phyloP scores from a whole-genome alignment of 2,113 vertebrate genomes.

The Heptranchias perlo region DNA sequence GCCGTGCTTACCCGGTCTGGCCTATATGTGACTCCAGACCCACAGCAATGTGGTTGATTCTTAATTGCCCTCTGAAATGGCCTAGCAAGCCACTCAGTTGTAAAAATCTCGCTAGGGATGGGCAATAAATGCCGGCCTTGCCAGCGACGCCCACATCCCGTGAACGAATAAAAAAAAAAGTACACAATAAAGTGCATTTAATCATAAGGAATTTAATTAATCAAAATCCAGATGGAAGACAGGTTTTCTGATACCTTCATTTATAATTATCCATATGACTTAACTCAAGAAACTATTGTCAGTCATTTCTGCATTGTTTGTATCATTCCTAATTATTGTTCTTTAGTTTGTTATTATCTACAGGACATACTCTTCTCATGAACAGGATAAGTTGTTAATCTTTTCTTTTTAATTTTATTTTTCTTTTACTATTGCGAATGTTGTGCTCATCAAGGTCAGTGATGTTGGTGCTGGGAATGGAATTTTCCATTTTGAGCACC shows the following conservation, averaged over 20 bases:
- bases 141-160: too few relatives aligned
- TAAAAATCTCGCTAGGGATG: too few relatives aligned
- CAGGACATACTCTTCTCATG: not conserved
- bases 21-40: too few relatives aligned
- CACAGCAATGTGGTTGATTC: too few relatives aligned
- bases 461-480: not conserved
- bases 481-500: not conserved
- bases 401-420: not conserved
- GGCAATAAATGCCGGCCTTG: too few relatives aligned
- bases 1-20: too few relatives aligned
- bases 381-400: not conserved
- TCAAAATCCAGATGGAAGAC: not conserved
- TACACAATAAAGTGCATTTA: not conserved
- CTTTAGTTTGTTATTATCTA: not conserved
- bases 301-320: not conserved
- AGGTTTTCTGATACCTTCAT: not conserved
- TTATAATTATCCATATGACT: not conserved
- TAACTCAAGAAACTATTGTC: not conserved
- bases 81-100: too few relatives aligned
- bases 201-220: not conserved
- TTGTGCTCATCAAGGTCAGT: not conserved
- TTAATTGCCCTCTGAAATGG: too few relatives aligned
- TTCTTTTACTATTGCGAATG: not conserved
- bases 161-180: too few relatives aligned
- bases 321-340: not conserved